These are phyloP conservation scores for Drosophila lacteicornis DNA, from an alignment of 1,140 invertebrate genomes.

Conservation along the genomic window DNA sequence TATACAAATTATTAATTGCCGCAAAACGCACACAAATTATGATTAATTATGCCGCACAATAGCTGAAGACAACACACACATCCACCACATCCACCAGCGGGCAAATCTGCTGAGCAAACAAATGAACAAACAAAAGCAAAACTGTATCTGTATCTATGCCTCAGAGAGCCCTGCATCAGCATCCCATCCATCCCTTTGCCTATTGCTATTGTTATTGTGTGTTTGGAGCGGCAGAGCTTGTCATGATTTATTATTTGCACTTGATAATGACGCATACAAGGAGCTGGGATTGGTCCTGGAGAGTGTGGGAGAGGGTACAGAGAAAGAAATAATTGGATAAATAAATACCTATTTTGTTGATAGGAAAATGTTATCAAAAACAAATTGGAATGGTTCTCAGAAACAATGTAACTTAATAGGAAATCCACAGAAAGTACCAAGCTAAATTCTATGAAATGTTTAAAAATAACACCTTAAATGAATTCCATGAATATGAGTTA, in stretches of 20 bases:
- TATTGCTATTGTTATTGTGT: slow-evolving; percentile 20
- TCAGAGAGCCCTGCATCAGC: neutral
- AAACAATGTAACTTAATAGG: too few relatives aligned
- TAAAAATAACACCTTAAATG: too few relatives aligned
- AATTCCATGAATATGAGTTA: too few relatives aligned
- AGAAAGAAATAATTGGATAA: neutral
- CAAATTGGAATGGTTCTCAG: too few relatives aligned
- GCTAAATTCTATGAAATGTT: too few relatives aligned
- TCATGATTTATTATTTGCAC: slow-evolving; percentile 83
- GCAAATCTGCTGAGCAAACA: slow-evolving; percentile 50
- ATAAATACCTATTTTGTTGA: neutral
- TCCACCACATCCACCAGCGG: neutral
- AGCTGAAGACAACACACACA: slow-evolving; percentile 41
- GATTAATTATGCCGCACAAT: slow-evolving; percentile 76
- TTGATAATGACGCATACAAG: slow-evolving; percentile 76
- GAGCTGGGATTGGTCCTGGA: slow-evolving; percentile 16
- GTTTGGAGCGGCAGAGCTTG: slow-evolving; percentile 43
- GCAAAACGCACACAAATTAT: slow-evolving; percentile 77
- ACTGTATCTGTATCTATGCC: slow-evolving; percentile 56
- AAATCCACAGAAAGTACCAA: too few relatives aligned
- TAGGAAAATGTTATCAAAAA: too few relatives aligned
- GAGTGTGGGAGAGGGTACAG: slow-evolving; percentile 9
- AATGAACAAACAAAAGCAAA: slow-evolving; percentile 58
- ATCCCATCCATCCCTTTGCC: slow-evolving; percentile 1
- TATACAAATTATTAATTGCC: slow-evolving; percentile 80